Evolutionary conservation across 2,113 vertebrate genomes (phyloP).

Genomic region (Oryzias woworae): DNA sequence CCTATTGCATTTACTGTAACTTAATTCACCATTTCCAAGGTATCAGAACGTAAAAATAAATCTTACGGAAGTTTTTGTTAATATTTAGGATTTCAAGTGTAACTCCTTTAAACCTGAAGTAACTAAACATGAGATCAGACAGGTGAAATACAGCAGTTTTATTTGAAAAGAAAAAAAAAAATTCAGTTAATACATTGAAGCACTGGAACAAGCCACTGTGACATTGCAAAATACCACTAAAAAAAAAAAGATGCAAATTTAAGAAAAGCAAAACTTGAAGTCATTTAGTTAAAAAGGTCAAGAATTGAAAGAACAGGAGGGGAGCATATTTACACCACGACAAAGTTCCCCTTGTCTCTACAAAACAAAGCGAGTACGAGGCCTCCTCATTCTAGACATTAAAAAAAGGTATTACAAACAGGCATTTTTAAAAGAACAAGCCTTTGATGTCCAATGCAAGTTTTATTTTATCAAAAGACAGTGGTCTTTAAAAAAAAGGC

Average conservation of each 20-base stretch:
- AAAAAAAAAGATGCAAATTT: conserved; percentile 60
- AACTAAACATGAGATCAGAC: conserved; percentile 8
- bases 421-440: conserved; percentile 44
- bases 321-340: conserved; percentile 66
- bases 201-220: conserved; percentile 78
- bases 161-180: conserved; percentile 74
- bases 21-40: too few relatives aligned
- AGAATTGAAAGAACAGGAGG: conserved; percentile 59
- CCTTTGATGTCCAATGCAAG: conserved; percentile 35
- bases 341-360: conserved; percentile 52
- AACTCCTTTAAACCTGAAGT: too few relatives aligned
- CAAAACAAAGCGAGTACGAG: conserved; percentile 58
- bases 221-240: conserved; percentile 75
- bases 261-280: conserved; percentile 35
- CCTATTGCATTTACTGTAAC: too few relatives aligned
- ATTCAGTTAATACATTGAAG: conserved; percentile 77
- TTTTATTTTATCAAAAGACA: conserved; percentile 59
- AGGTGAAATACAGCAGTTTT: conserved; percentile 69
- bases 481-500: conserved; percentile 49
- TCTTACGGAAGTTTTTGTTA: too few relatives aligned
- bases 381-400: conserved; percentile 56
- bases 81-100: too few relatives aligned
- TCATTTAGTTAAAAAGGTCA: conserved; percentile 60
- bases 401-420: conserved; percentile 66
- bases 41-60: too few relatives aligned